These are phyloP conservation scores for Desoria tigrina DNA, from an alignment of 2,888 invertebrate species.

Conservation along the genomic window DNA sequence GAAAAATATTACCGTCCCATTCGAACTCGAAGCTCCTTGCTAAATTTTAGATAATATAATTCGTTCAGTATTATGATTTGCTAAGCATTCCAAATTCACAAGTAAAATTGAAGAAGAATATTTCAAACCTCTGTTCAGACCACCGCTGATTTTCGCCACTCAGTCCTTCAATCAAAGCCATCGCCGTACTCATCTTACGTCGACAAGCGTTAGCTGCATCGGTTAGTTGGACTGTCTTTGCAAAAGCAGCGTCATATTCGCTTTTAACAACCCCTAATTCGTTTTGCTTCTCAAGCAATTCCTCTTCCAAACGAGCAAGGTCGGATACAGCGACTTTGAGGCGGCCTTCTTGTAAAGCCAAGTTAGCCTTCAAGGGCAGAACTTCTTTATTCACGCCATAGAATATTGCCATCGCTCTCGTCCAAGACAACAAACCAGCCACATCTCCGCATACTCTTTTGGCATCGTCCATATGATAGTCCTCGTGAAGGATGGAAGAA, in stretches of 20 bases:
- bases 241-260: constrained; percentile 88
- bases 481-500: constrained; percentile 60
- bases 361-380: constrained; percentile 86
- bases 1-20: constrained; percentile 65
- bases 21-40: constrained; percentile 88
- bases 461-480: constrained; percentile 95
- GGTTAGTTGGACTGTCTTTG: constrained; percentile 85
- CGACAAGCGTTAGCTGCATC: constrained; percentile 91
- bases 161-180: constrained; percentile 89
- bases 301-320: constrained; percentile 79
- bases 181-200: constrained; percentile 94
- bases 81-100: too few relatives aligned
- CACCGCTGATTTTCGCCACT: constrained; percentile 87
- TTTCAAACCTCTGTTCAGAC: constrained; percentile 74
- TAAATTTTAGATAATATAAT: constrained; percentile 36
- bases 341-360: constrained; percentile 75
- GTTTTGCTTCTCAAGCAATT: constrained; percentile 85
- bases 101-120: not conserved
- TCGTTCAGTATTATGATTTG: too few relatives aligned
- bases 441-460: constrained; percentile 95
- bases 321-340: constrained; percentile 89
- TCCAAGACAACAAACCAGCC: constrained; percentile 92
- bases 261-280: constrained; percentile 86
- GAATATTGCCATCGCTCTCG: constrained; percentile 93
- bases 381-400: constrained; percentile 96